Conservation (phyloP, 2,113 vertebrate species). For the Pogona vitticeps region DNA sequence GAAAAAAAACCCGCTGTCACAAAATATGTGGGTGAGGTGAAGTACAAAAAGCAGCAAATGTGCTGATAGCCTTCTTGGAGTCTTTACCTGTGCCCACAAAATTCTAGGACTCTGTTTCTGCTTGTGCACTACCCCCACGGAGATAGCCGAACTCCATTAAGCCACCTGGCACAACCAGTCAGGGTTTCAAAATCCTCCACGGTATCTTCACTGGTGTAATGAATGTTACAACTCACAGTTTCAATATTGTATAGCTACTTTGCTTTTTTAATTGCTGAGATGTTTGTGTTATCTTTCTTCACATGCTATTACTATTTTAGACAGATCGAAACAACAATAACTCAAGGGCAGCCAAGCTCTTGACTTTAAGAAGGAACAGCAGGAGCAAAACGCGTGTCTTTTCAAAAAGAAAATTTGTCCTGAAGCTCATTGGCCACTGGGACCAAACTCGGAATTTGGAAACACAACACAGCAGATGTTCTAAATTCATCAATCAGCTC, state of each 20-base stretch:
- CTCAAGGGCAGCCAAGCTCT: background rate
- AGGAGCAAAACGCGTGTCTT: background rate
- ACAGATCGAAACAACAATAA: conserved; percentile 5
- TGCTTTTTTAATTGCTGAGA: conserved; percentile 11
- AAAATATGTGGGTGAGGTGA: background rate
- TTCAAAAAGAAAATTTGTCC: background rate
- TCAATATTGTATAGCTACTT: conserved; percentile 11
- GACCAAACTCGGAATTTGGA: conserved; percentile 9
- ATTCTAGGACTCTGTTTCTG: background rate
- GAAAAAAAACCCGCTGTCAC: background rate
- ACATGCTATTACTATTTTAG: conserved; percentile 21
- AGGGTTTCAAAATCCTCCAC: conserved; percentile 13
- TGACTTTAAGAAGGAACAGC: background rate
- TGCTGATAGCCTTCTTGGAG: no score
- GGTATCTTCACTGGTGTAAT: background rate
- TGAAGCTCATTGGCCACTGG: background rate
- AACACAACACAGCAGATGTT: conserved; percentile 42
- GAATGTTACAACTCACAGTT: background rate
- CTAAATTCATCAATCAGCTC: conserved; percentile 7
- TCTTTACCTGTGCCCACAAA: background rate
- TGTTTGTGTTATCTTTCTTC: conserved; percentile 1
- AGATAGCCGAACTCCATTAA: background rate
- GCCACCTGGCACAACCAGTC: no score
- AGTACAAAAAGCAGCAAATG: no score
- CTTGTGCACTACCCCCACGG: conserved; percentile 13